Evolutionary conservation across 2,797 vertebrate genomes (phyloP), one percentile per base, ranked within the genome.

Genomic region (Tangara arthus): DNA sequence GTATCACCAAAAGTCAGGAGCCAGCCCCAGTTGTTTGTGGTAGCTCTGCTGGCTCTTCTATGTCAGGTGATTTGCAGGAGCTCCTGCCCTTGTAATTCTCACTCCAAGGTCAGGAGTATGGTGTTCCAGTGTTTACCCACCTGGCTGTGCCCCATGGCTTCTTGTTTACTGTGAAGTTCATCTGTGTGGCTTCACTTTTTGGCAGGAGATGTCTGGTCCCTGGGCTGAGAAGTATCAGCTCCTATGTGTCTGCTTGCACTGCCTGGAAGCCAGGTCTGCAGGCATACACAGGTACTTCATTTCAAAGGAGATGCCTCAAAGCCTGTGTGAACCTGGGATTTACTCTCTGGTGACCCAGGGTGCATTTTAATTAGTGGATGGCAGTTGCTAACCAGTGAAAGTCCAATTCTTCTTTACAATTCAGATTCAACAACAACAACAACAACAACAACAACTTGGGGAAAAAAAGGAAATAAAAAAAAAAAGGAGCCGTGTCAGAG

Each of bases 251-350:
- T n/a, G 41, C 23, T 59, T 56, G 37, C 32, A 34, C 11, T 0
- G 2, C 55, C 35, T 61, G 55, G 63, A 84, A 84, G 41, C 50
- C 53, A 30, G 15, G 21, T 65, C 72, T 68, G 44, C 46, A 30
- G 56, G 19, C 3, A 2, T 1, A 17, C 0, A 1, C 16, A 35
- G 34, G 42, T 11, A 19, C 35, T 42, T 56, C 2, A 1, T 50
- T 80, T 55, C 55, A 37, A 81, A 65, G 0, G 2, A 75, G 18
- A 19, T 42, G 30, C 9, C 56, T 82, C 47, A 68, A 66, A 94
- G 30, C 13, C 55, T 46, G 23, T 9, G 19, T 44, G 50, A 47
- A 14, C 7, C 41, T 76, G 64, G 41, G 28, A 15, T 81, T 91
- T 55, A n/a, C 66, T 91, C 52, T 78, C 73, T 44, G 20, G 19